Base-by-base conservation (phyloP, 2,888 invertebrate genomes). In the Tridacna crocea region DNA sequence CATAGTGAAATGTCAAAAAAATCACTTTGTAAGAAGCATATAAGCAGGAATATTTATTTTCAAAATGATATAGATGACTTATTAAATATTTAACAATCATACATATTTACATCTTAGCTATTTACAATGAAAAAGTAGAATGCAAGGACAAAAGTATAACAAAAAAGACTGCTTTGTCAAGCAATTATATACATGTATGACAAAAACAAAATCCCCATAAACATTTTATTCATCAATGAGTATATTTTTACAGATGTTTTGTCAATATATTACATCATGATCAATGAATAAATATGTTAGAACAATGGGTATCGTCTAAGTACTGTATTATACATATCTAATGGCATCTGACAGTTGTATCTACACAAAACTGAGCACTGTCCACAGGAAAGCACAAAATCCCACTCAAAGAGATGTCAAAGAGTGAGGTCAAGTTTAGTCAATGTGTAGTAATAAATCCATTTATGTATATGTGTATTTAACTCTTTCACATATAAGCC, bases 71-170 rank as follows among this genome's bases (percentile, higher is more conserved):
- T 72, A 63, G 75, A 78, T 60, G 68, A 70, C 47, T 72, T 76
- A 55, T 79, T 86, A 84, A 83, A 87, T 80, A 76, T 60, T 70
- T 80, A 82, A 70, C 36, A 63, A 79, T 72, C 27, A 79, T 87
- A 82, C 79, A 80, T 83, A 84, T 87, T 76, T 87, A 87, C 87
- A 87, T 22, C 80, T 55, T 77, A 70, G 17, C 22, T 70, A 48
- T 48, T 70, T 48, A 77, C 77, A 47, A 36, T n/a, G 61, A 22
- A 73, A 77, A 66, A 70, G 36, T 47, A 77, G 70, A 55, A 55
- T 70, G 76, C 24, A 66, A 63, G 17, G 60, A 60, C 60, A 51
- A 60, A 70, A 66, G 11, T 22, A 8, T 13, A 61, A 61, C 61
- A 61, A 61, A 24, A n/a, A 24, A n/a, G 61, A 8, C 61, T 61